Conservation (phyloP, 2,113 vertebrate genomes). For the Phycodurus eques region DNA sequence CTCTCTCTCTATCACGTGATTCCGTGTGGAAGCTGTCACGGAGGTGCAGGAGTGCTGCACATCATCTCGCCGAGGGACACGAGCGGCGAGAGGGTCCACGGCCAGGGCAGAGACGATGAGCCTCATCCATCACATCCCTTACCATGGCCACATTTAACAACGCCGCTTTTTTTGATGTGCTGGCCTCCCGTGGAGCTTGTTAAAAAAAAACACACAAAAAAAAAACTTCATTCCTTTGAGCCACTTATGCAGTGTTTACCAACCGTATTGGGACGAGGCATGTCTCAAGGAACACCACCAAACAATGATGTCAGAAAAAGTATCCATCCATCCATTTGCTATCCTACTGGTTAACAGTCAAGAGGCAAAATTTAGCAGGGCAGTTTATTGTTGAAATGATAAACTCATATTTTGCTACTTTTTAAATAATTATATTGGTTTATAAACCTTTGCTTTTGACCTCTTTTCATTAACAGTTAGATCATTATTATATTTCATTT, state of each 20-base stretch:
- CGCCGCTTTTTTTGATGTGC: background rate
- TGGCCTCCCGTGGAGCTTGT: background rate
- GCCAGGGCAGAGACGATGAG: conserved; percentile 14
- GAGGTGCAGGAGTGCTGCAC: conserved; percentile 21
- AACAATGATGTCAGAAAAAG: no score
- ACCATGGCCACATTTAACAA: background rate
- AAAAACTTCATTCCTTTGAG: background rate
- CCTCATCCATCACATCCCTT: conserved; percentile 35
- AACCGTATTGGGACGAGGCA: background rate
- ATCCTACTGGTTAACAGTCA: no score
- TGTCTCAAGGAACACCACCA: no score
- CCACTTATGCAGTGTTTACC: background rate
- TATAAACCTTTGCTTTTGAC: no score
- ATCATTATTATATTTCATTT: no score
- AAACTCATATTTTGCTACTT: no score
- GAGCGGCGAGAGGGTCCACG: conserved; percentile 19
- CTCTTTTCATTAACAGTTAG: no score
- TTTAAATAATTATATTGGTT: no score
- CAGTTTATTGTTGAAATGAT: no score
- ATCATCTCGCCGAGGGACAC: conserved; percentile 19
- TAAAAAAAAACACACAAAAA: background rate
- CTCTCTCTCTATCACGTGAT: conserved; percentile 19
- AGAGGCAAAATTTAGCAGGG: no score
- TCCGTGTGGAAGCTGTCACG: conserved; percentile 12
- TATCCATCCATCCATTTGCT: no score